Evolutionary conservation across 2,113 vertebrate genomes (phyloP).

Genomic region (Fulica atra): DNA sequence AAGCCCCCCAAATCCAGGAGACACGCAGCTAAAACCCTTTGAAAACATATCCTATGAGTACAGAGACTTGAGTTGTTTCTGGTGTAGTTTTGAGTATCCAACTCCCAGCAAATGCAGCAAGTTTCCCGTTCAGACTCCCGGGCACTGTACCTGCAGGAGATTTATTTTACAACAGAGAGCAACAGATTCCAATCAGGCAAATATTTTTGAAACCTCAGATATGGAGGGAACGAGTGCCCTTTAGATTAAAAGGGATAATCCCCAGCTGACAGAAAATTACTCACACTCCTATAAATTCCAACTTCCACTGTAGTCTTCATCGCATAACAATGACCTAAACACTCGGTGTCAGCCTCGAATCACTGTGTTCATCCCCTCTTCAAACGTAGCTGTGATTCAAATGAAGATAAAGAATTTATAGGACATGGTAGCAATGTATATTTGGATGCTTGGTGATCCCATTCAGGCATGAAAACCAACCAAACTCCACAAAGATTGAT

Average conservation of each 20-base stretch:
- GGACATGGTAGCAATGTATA: background rate
- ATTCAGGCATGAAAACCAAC: background rate
- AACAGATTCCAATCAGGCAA: slow-evolving; percentile 45
- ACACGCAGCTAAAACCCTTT: background rate
- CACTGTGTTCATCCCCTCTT: background rate
- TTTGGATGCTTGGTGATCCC: background rate
- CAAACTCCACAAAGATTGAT: background rate
- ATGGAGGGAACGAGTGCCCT: background rate
- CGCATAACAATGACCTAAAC: slow-evolving; percentile 10
- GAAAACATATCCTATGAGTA: background rate
- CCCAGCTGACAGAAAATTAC: slow-evolving; percentile 32
- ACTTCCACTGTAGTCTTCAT: background rate
- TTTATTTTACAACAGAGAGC: background rate
- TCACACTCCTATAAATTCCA: slow-evolving; percentile 29
- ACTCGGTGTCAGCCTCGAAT: background rate
- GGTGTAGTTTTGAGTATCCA: background rate
- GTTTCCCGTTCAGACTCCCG: background rate
- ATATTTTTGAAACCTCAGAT: slow-evolving; percentile 15
- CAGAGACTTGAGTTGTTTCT: background rate
- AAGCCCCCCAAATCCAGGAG: background rate
- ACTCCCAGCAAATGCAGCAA: background rate
- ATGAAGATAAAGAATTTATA: background rate
- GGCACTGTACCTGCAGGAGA: background rate
- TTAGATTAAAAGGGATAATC: slow-evolving; percentile 47
- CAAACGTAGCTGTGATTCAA: background rate